Base-by-base conservation (phyloP, 1,140 invertebrate genomes). In the Reticulitermes speratus region DNA sequence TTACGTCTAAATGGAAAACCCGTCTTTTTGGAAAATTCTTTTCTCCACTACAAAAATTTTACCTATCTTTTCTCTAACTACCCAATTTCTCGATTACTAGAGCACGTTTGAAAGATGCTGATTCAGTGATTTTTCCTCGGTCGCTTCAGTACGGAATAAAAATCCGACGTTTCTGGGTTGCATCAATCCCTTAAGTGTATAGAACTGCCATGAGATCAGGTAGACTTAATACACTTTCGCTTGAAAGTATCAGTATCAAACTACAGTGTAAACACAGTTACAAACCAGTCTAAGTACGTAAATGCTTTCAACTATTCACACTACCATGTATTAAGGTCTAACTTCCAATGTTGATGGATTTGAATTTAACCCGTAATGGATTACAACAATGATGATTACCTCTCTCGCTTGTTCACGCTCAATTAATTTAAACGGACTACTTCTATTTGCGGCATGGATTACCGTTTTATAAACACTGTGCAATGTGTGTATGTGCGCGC, bases 231-330 rank as follows among this genome's bases (percentile, higher is more conserved):
- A 30, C 65, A 75, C 65, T 75, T 75, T 75, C 25, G 65, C 65
- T 14, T 30, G 65, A 30, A 75, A 6, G 16, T 30, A 75, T 75
- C 9, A n/a, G n/a, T 30, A 75, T 75, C 65, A 75, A 25, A 2
- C 65, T 75, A 75, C 65, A 75, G 65, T 75, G 65, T 75, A n/a
- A n/a, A 75, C 65, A 75, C 65, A 75, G 65, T 75, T 75, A 30
- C 65, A 75, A 75, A 25, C 65, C 65, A 11, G n/a, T 75, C 7
- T 75, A 75, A 75, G 65, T 75, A 75, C 65, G 65, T 75, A 75
- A 75, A 30, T 30, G 65, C 65, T 75, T 75, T 75, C 65, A 25
- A 75, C 65, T 75, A 75, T 75, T 75, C 65, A 75, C 65, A 75
- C 65, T n/a, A 75, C 25, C 65, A n/a, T 30, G 65, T 30, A 75